Conservation (phyloP, 2,797 vertebrate genomes). For the Squalus acanthias region DNA sequence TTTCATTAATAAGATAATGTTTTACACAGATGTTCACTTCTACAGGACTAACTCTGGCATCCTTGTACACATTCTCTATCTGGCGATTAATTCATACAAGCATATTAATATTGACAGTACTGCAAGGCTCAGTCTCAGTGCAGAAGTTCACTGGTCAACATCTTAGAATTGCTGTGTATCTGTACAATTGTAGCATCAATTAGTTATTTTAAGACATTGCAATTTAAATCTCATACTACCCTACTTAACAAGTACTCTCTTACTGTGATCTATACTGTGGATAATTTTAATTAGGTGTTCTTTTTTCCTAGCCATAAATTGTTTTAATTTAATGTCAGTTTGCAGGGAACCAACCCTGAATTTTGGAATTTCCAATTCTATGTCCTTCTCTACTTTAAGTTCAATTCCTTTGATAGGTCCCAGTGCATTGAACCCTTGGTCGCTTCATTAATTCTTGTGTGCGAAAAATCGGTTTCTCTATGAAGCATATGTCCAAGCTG, state of each 20-base stretch:
- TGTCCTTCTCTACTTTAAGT: background rate
- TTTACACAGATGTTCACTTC: background rate
- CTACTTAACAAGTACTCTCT: background rate
- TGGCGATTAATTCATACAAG: background rate
- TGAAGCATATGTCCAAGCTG: background rate
- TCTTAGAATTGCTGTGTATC: background rate
- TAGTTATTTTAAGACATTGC: background rate
- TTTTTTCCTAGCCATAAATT: background rate
- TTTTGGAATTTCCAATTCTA: background rate
- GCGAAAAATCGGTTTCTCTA: background rate
- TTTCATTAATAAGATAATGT: background rate
- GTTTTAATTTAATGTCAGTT: background rate
- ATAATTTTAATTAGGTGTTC: background rate
- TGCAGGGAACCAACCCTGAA: background rate
- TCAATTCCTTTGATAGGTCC: background rate
- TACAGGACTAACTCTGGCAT: background rate
- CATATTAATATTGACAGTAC: too few species aligned
- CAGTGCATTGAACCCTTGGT: background rate
- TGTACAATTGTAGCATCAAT: background rate
- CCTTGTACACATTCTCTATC: background rate
- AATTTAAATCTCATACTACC: background rate
- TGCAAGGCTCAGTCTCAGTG: background rate
- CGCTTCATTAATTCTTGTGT: background rate
- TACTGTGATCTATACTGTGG: background rate
- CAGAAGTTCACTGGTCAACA: background rate